These are phyloP conservation scores for Andrena hattorfiana DNA, from an alignment of 2,888 invertebrate genomes.

Conservation along the genomic window DNA sequence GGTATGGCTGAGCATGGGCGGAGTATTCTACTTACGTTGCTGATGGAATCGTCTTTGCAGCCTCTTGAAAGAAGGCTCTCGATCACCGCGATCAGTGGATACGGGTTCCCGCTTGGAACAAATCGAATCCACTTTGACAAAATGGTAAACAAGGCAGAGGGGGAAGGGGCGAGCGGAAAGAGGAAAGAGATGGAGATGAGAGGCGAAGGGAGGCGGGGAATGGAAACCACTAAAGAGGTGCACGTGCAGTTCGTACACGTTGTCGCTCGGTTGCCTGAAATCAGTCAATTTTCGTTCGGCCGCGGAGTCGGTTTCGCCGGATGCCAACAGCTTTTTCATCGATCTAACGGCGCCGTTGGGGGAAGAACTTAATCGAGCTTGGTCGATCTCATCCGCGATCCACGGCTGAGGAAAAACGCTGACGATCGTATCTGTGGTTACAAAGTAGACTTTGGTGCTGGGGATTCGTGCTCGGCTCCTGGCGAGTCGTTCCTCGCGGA, in stretches of 20 bases:
- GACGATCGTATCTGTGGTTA: conserved; percentile 40
- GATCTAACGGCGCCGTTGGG: neutral
- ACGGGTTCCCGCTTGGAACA: neutral
- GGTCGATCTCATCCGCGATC: conserved; percentile 38
- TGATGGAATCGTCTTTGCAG: neutral
- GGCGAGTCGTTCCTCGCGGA: conserved; percentile 1
- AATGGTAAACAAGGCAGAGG: conserved; percentile 15
- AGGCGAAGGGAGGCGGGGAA: conserved; percentile 12
- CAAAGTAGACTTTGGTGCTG: conserved; percentile 25
- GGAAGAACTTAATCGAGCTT: conserved; percentile 44
- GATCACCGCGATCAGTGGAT: neutral
- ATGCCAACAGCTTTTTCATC: conserved; percentile 57
- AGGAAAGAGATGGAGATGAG: conserved; percentile 28
- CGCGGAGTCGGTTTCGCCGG: conserved; percentile 43
- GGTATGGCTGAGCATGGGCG: neutral
- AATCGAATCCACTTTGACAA: conserved; percentile 34
- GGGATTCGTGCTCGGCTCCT: conserved; percentile 16
- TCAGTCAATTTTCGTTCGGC: conserved; percentile 55
- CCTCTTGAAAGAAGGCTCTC: neutral
- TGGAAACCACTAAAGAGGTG: conserved; percentile 61
- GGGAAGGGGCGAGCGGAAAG: neutral
- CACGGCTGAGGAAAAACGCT: conserved; percentile 26
- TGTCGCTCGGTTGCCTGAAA: conserved; percentile 58
- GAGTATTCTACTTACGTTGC: conserved; percentile 1
- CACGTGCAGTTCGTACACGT: conserved; percentile 65